Evolutionary conservation across 2,113 vertebrate species (phyloP), one percentile per base, ranked within the genome.

Genomic region (Pollachius pollachius): DNA sequence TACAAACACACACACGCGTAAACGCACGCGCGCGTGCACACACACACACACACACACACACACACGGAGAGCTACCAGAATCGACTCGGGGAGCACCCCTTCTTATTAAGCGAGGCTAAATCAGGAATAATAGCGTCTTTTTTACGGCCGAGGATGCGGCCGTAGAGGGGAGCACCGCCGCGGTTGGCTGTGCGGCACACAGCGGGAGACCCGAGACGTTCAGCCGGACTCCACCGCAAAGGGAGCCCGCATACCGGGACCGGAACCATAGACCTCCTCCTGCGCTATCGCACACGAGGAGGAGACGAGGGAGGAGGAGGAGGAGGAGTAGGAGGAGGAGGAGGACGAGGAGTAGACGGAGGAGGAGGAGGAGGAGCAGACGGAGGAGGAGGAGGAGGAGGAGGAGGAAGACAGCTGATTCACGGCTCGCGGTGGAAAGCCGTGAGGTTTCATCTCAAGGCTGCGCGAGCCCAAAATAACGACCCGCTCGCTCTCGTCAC

Each of bases 401-500:
- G 21, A 62, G 73, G 62, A 34, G 37, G 34, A 15, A 68, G 64
- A 59, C 71, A 64, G 87, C 87, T 90, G 87, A 81, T 87, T 89
- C 87, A 86, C 84, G 79, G 89, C 81, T 84, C 70, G 75, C 78
- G 79, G 80, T 34, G 64, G 60, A 87, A 80, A 89, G 82, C 79
- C 83, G 85, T 37, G 69, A 76, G 78, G 73, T 77, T 81, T 78
- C 84, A 81, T 85, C 84, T 81, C 75, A 68, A 70, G 70, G 81
- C 79, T 78, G 72, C 82, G 78, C 82, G 78, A 82, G 83, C 87
- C 87, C 81, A 87, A 88, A 86, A 87, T 78, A 86, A 81, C 64
- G 78, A 71, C 79, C 54, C 78, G 59, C 67, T 81, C 69, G 79
- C 78, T 59, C 67, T 81, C 69, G 79, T 78, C 83, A 80, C 65